Conservation (phyloP, 1,140 invertebrate genomes). For the Lucilia cuprina region DNA sequence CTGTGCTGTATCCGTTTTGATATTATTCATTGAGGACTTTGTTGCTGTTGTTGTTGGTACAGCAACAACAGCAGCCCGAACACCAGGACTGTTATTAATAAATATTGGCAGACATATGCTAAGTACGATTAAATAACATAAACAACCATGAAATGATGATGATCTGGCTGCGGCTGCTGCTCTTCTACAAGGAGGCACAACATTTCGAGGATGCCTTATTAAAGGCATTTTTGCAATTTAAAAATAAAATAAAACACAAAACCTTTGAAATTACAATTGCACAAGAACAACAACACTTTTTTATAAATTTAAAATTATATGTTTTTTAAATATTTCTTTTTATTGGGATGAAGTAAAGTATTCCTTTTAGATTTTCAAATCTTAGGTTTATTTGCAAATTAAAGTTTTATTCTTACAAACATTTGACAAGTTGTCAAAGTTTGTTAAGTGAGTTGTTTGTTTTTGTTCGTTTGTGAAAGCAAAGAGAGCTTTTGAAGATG, state of each 20-base stretch:
- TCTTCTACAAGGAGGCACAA: background rate
- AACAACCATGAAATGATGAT: background rate
- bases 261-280: too few relatives aligned
- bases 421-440: background rate
- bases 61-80: conserved; percentile 18
- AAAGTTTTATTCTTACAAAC: background rate
- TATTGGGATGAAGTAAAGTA: too few relatives aligned
- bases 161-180: background rate
- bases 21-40: background rate
- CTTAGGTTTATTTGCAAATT: background rate
- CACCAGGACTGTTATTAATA: background rate
- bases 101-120: conserved; percentile 20
- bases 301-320: too few relatives aligned
- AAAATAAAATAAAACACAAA: background rate
- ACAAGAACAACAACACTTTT: too few relatives aligned
- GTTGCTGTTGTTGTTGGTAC: background rate
- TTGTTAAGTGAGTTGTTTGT: background rate
- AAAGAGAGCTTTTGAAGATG: background rate
- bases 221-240: conserved; percentile 8
- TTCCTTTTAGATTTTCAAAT: too few relatives aligned
- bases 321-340: too few relatives aligned
- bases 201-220: background rate
- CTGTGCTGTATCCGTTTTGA: conserved; percentile 24
- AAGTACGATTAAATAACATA: background rate
- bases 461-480: background rate